Percentiles rank a stretch among this genome's conserved stretches.
These are phyloP conservation scores for Desmophyllum pertusum DNA, from an alignment of 92 coral and sea anemone species.

Conservation along the genomic window DNA sequence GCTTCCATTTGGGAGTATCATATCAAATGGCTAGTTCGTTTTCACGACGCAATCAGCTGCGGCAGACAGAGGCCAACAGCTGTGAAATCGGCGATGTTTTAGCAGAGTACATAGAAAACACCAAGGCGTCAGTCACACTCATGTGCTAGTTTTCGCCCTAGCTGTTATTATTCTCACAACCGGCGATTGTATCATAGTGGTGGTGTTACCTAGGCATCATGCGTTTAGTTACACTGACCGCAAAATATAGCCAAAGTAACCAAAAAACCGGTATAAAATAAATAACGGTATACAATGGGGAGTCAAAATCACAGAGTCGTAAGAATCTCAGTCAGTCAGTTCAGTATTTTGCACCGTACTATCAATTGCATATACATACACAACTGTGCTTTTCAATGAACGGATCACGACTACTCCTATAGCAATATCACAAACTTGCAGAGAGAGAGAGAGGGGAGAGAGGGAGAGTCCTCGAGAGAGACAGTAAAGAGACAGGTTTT, in stretches of 20 bases:
- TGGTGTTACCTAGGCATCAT: background rate
- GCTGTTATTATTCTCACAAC: background rate
- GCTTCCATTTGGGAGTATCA: background rate
- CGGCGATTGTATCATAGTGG: background rate
- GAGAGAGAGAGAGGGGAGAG: too few relatives aligned
- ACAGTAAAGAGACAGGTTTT: background rate
- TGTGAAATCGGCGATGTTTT: background rate
- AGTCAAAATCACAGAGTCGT: background rate
- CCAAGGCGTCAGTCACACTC: background rate
- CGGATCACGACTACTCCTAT: background rate
- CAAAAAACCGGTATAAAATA: background rate
- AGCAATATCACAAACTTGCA: background rate
- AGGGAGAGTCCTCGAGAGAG: background rate
- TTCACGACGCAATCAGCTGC: slow-evolving; percentile 13
- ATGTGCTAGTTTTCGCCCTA: background rate
- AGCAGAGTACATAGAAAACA: background rate
- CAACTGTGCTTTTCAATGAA: background rate
- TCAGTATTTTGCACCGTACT: background rate
- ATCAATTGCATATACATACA: background rate
- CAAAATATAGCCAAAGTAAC: background rate
- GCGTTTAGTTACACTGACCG: background rate
- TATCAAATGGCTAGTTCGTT: background rate
- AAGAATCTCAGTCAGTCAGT: background rate
- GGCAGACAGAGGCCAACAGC: background rate
- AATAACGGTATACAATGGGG: too few relatives aligned